A percentile compares a stretch with the other conserved stretches of the same genome.
Conservation (phyloP, 2,113 vertebrate genomes). For the Crotalus helleri region DNA sequence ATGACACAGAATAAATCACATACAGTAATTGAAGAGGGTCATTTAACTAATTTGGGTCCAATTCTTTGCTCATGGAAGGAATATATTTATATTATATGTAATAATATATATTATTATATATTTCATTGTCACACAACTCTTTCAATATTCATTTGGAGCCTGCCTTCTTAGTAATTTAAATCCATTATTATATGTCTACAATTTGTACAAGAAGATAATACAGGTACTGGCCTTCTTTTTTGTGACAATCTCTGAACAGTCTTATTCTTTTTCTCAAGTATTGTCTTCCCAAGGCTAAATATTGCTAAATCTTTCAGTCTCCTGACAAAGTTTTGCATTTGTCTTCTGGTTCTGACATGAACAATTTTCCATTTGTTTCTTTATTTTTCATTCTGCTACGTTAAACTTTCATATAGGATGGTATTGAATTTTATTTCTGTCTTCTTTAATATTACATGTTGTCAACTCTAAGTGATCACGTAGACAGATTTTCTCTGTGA, state of each 20-base stretch:
- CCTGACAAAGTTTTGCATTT: background rate
- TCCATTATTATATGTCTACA: background rate
- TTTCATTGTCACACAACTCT: background rate
- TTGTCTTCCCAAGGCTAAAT: background rate
- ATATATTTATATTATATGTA: no score
- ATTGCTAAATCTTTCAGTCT: background rate
- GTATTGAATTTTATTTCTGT: background rate
- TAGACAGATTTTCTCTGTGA: background rate
- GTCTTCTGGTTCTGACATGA: background rate
- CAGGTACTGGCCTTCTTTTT: background rate
- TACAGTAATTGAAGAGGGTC: background rate
- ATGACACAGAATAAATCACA: background rate
- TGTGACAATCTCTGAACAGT: background rate
- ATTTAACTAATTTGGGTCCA: background rate
- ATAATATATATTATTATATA: no score
- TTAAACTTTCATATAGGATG: background rate
- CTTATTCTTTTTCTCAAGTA: background rate
- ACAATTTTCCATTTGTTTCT: background rate
- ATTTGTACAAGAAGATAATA: background rate
- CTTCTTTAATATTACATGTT: background rate
- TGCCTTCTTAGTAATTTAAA: background rate
- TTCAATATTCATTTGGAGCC: background rate
- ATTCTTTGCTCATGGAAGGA: background rate
- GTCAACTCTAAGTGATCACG: background rate
- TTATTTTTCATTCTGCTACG: background rate